Evolutionary conservation across 2,113 vertebrate genomes (phyloP).

Genomic region (Phoxinus phoxinus): DNA sequence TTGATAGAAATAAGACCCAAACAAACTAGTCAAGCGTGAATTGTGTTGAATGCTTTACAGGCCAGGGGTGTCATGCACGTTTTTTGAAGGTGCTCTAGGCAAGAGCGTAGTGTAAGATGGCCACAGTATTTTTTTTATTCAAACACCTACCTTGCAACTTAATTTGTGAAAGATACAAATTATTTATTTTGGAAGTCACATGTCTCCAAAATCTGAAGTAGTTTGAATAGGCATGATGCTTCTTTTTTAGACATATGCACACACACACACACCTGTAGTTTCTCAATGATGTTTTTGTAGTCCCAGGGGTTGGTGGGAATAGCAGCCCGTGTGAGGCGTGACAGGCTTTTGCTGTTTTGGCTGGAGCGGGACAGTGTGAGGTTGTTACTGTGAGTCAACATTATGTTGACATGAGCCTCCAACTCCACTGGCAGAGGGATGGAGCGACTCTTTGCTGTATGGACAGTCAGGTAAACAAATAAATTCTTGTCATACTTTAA

Average conservation of each 20-base stretch:
- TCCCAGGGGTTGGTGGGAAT: conserved; percentile 91
- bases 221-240: neutral
- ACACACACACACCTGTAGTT: conserved; percentile 84
- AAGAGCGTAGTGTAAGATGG: neutral
- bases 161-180: neutral
- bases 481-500: neutral
- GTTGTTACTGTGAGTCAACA: conserved; percentile 80
- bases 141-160: neutral
- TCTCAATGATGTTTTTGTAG: conserved; percentile 99
- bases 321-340: conserved; percentile 72
- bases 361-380: conserved; percentile 78
- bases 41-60: neutral
- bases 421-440: conserved; percentile 89
- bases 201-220: neutral
- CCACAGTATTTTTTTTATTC: neutral
- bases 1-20: neutral
- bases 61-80: neutral
- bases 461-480: neutral
- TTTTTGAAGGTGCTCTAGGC: too few species aligned
- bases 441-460: conserved; percentile 87
- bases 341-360: conserved; percentile 80
- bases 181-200: neutral
- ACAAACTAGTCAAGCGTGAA: neutral
- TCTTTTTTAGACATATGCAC: neutral
- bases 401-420: conserved; percentile 83